Percentiles rank a stretch among this genome's conserved stretches.
These are phyloP conservation scores for Coranthus polyacanthus DNA, from an alignment of 2,797 vertebrate species.

Conservation along the genomic window DNA sequence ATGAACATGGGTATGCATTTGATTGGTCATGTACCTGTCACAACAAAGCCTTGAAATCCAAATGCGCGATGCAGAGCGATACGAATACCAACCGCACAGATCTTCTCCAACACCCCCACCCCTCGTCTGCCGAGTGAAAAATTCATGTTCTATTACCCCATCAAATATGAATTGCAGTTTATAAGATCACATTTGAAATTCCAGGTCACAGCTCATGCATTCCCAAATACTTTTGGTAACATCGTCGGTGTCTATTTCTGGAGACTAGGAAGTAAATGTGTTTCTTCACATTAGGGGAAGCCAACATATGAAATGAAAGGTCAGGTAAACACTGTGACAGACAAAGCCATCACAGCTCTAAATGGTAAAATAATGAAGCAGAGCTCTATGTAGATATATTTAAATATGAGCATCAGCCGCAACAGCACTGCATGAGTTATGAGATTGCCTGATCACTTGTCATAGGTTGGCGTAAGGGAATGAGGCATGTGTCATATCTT, in stretches of 20 bases:
- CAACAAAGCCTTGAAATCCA: conserved; percentile 29
- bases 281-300: neutral
- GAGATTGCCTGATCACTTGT: conserved; percentile 70
- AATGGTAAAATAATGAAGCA: conserved; percentile 51
- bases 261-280: conserved; percentile 14
- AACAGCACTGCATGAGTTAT: conserved; percentile 55
- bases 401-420: conserved; percentile 51
- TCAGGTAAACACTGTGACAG: conserved; percentile 23
- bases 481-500: conserved; percentile 76
- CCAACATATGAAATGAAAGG: neutral
- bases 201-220: conserved; percentile 65
- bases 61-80: conserved; percentile 45
- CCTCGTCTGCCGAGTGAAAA: conserved; percentile 53
- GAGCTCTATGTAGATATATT: conserved; percentile 47
- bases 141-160: conserved; percentile 72
- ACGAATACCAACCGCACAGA: conserved; percentile 35
- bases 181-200: conserved; percentile 75
- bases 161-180: conserved; percentile 79
- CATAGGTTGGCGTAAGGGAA: conserved; percentile 63
- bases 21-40: conserved; percentile 3
- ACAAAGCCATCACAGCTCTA: conserved; percentile 8
- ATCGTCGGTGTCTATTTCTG: conserved; percentile 37
- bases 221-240: conserved; percentile 40
- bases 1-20: neutral
- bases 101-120: conserved; percentile 3